Base-by-base conservation (phyloP, 1,140 invertebrate genomes). In the Bombyx mori region DNA sequence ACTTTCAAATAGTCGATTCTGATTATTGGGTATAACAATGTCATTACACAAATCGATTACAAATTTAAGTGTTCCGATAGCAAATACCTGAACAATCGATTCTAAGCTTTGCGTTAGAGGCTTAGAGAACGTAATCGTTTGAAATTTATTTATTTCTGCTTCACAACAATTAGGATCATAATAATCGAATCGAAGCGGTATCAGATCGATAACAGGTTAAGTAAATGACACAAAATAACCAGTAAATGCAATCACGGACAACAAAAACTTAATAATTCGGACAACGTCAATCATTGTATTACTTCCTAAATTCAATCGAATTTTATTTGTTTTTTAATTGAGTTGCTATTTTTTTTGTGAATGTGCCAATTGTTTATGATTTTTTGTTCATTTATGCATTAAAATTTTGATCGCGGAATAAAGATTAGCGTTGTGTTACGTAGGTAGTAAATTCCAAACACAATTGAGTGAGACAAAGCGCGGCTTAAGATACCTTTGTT, bases 181-280 rank as follows among this genome's bases (percentile, higher is more conserved):
- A 69, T 54, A 63, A 67, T 54, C 58, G 61, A 35, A 35, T 62
- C 63, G 54, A 65, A 66, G 65, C 70, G 75, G 69, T 71, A 64
- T 66, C 62, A 65, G 65, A 65, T 68, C 75, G 70, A 78, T 77
- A 77, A 80, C 69, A 79, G 78, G 73, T 77, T 81, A 81, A 81
- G 76, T 79, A 77, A 81, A 77, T 81, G 78, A 77, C 71, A 81
- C 64, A 79, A 76, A 79, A 78, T 77, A 68, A 65, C 73, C 63
- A 67, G 60, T 73, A 68, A 71, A 63, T 63, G 63, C 60, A 73
- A 77, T 76, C 76, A 81, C 26, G 26, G 26, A 35, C 26, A 35
- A 35, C 26, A 35, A 35, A 80, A 77, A 35, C 26, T 35, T 35
- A 72, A 71, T 74, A 76, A 77, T 81, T 73, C 65, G 65, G 60